Conservation (phyloP, 1,140 invertebrate species). For the Micrasema minimum region DNA sequence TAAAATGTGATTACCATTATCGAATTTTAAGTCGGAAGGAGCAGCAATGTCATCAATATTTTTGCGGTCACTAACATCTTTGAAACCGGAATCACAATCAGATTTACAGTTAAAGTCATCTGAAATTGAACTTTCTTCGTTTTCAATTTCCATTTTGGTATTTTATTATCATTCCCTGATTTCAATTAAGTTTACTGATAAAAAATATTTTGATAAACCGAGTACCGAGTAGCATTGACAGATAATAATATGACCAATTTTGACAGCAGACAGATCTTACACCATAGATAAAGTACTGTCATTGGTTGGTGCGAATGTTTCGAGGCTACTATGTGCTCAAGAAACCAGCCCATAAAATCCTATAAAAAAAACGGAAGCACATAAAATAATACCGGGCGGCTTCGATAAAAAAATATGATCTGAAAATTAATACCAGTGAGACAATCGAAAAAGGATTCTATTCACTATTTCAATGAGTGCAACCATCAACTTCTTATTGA, state of each 20-base stretch:
- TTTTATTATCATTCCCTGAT: slow-evolving; percentile 30
- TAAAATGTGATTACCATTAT: slow-evolving; percentile 59
- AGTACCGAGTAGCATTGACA: slow-evolving; percentile 8
- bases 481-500: too few relatives aligned
- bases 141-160: slow-evolving; percentile 38
- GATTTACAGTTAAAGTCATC: slow-evolving; percentile 43
- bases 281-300: slow-evolving; percentile 15
- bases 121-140: slow-evolving; percentile 41
- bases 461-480: too few relatives aligned
- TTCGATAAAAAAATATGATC: too few relatives aligned
- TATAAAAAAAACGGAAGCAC: too few relatives aligned
- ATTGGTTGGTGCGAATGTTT: slow-evolving; percentile 20
- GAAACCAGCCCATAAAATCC: too few relatives aligned
- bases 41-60: slow-evolving; percentile 66
- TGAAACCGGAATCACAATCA: slow-evolving; percentile 40
- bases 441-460: too few relatives aligned
- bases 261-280: too few relatives aligned
- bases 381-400: too few relatives aligned
- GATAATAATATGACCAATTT: too few relatives aligned
- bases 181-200: slow-evolving; percentile 24
- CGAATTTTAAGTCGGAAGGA: slow-evolving; percentile 66
- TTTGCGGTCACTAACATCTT: slow-evolving; percentile 39
- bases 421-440: too few relatives aligned
- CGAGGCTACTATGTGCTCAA: background rate
- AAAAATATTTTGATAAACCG: slow-evolving; percentile 9